Evolutionary conservation across 2,888 invertebrate species (phyloP).

Genomic region (Agrochola lota): DNA sequence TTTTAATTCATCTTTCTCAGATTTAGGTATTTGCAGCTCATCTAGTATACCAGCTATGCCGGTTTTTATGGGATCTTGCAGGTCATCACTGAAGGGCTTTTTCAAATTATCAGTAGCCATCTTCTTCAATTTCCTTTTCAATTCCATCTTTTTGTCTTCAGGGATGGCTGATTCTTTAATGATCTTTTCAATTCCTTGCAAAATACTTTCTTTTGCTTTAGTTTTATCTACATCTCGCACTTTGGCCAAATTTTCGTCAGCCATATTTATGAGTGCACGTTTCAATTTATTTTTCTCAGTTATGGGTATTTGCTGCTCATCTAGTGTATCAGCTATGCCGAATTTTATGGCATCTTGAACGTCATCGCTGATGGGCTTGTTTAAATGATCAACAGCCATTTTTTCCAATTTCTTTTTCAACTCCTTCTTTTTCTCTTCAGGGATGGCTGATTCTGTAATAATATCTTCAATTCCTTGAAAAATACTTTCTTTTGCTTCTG

Average conservation of each 20-base stretch:
- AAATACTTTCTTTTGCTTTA: background rate
- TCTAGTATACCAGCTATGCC: background rate
- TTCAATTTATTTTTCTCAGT: too few relatives aligned
- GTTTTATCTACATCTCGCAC: background rate
- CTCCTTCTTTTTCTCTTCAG: background rate
- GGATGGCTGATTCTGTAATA: background rate
- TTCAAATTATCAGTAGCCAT: too few relatives aligned
- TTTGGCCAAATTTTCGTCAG: too few relatives aligned
- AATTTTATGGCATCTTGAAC: slow-evolving; percentile 13
- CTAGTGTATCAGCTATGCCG: slow-evolving; percentile 9
- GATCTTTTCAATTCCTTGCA: background rate
- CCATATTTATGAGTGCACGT: too few relatives aligned
- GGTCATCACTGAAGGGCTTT: too few relatives aligned
- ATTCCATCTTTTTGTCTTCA: too few relatives aligned
- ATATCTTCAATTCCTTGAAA: background rate
- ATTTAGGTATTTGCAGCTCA: background rate
- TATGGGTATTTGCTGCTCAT: background rate
- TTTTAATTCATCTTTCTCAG: background rate
- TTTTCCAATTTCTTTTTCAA: slow-evolving; percentile 10
- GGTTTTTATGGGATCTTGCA: too few relatives aligned
- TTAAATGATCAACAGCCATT: background rate
- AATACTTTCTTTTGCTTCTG: background rate
- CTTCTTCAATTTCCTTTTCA: too few relatives aligned
- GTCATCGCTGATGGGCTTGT: background rate
- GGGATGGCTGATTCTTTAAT: too few relatives aligned